Evolutionary conservation across 2,888 invertebrate species (phyloP), one percentile per base, ranked within the genome.

Genomic region (Drosophila niveifrons): DNA sequence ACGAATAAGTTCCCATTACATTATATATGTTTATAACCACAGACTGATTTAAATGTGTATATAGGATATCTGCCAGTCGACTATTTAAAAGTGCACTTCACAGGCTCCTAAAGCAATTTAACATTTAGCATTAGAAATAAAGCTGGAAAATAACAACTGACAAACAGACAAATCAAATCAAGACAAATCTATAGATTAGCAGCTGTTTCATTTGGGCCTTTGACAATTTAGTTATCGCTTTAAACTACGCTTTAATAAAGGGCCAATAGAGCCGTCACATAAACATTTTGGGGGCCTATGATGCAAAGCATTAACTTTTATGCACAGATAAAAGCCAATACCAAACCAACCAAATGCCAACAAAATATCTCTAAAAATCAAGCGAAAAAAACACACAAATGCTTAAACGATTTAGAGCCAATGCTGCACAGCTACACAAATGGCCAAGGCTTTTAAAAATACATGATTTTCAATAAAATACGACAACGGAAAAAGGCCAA

Each of bases 391-490:
- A n/a, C n/a, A 66, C 68, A 80, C 71, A 82, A 88, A 84, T 88
- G 87, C 88, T 81, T 83, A 88, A 85, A 88, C 88, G 87, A 85
- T 85, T 85, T 85, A 85, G 87, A 81, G 87, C 70, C 71, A 63
- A 64, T 67, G 70, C 65, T 67, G 31, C 52, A 58, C 63, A 65
- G 70, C 70, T 56, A 74, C 23, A 57, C 78, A 80, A 81, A 78
- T 76, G 74, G 76, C 66, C 70, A 39, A 51, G 72, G 88, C 85
- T 81, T 85, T 85, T 88, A 85, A 85, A 85, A 88, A 88, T 88
- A 79, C 85, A 85, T 88, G 89, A 85, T 86, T 85, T 86, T 88
- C 85, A 88, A 85, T 85, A 85, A 85, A 85, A 85, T 88, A 86
- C 87, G 81, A 68, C 76, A 80, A 72, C 78, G 69, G 61, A 31